Evolutionary conservation across 2,113 vertebrate genomes (phyloP), one percentile per base, ranked within the genome.

Genomic region (Gallinago paraguaiae): DNA sequence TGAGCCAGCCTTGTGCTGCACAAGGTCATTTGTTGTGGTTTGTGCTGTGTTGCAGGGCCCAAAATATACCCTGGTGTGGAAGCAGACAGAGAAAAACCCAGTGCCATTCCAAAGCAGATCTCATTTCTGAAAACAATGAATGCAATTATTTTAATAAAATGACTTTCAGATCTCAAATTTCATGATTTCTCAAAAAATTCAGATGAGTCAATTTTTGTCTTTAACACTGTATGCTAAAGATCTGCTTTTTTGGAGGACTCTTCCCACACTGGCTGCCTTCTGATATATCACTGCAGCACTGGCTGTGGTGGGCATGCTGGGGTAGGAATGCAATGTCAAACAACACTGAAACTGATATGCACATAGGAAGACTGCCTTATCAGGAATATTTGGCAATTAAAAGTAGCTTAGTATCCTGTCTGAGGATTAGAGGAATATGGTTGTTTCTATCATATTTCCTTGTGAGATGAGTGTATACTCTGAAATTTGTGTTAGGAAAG

Each of bases 1-100:
- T 67, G 63, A 96, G n/a, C n/a, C 30, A 90, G 28, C 3, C 41
- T 83, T 0, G 0, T 35, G 50, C 11, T 35, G 17, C 28, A 69
- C 22, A 53, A 74, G 22, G 48, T n/a, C 22, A 17, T 81, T 86
- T 83, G 19, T 20, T 0, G 0, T 17, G 6, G 2, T n/a, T 63
- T 43, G 22, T 65, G 14, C 11, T 57, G 13, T 72, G 30, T 25
- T 45, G 17, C 18, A 50, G 24, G 7, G 7, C 7, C 46, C 28
- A 13, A 81, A 78, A 74, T 22, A 17, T 5, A 27, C 8, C 10
- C 60, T 59, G 14, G 5, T 74, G 16, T 81, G 7, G 3, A 6
- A 70, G 56, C 9, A 94, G 50, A 48, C 7, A 18, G 4, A 86
- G 27, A 17, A 72, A 68, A 92, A 45, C 3, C 4, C n/a, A 25